Conservation (phyloP, 2,797 vertebrate species). For the Periparus ater region DNA sequence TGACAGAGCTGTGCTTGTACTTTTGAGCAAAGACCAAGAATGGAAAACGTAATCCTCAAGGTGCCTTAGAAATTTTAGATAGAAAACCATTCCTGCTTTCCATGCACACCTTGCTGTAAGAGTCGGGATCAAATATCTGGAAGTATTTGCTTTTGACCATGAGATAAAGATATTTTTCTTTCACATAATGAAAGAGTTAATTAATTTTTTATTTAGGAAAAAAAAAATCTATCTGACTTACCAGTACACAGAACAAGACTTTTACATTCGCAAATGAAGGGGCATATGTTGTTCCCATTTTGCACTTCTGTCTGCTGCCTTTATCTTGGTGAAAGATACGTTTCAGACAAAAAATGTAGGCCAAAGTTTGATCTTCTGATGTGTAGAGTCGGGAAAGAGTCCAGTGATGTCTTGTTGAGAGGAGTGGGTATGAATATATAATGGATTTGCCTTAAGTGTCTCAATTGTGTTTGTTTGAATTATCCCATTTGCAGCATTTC, state of each 20-base stretch:
- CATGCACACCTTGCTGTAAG: neutral
- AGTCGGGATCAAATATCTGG: neutral
- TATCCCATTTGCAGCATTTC: neutral
- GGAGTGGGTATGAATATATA: neutral
- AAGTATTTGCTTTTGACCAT: neutral
- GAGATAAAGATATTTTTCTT: neutral
- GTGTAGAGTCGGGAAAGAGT: neutral
- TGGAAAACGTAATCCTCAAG: neutral
- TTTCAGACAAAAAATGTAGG: neutral
- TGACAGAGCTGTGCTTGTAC: neutral
- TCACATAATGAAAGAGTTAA: neutral
- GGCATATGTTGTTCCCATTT: neutral
- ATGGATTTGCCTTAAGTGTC: neutral
- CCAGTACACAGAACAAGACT: neutral
- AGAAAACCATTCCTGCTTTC: neutral
- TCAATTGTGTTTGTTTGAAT: neutral
- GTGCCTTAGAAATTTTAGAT: neutral
- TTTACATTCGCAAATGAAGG: neutral
- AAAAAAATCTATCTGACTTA: neutral
- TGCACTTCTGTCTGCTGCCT: neutral
- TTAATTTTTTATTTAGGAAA: neutral
- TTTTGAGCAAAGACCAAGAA: neutral
- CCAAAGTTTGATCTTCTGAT: neutral
- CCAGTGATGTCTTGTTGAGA: neutral
- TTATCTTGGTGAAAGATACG: neutral